Base-by-base conservation (phyloP, 2,888 invertebrate species). In the Gymnocheta viridis region DNA sequence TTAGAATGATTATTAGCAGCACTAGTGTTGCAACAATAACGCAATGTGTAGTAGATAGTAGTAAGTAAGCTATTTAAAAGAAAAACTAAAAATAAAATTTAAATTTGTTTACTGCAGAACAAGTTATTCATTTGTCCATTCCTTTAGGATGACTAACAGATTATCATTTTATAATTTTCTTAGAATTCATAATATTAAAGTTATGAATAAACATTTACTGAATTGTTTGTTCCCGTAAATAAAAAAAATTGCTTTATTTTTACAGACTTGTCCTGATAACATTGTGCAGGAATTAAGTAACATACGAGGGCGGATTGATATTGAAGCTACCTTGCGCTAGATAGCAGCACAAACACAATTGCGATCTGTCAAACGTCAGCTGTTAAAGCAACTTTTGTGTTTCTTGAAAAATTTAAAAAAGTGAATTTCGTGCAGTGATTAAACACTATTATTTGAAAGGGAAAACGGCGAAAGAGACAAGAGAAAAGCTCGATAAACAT, bases 1-100 rank as follows among this genome's bases (percentile, higher is more conserved):
- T 81, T 81, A 58, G 12, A 66, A 44, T 27, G 19, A 64, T 49
- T 51, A 56, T 56, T 35, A 41, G 66, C 38, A 49, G 27, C 67
- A 29, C 17, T 77, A n/a, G 19, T 3, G 58, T 27, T 58, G 67
- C 64, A 54, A 24, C 62, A 73, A 14, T 6, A 38, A n/a, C 6
- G 29, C 12, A 44, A 17, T 14, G 32, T 7, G 9, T 6, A 41
- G 4, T 17, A 41, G 38, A 60, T 24, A 14, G 19, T 24, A n/a
- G 19, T 12, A n/a, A n/a, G n/a, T 19, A 58, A 47, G 58, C 47
- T 58, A 72, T 17, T 72, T 47, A 47, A n/a, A 32, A 22, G 3
- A 14, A 22, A 2, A 10, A 3, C 29, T 70, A 70, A 44, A 58
- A 58, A 47, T 60, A 60, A 10, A 47, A 73, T 17, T 35, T 29